Percentiles rank a stretch among this genome's conserved stretches.
Evolutionary conservation across 2,113 vertebrate genomes (phyloP).

Genomic region (Sinosuthora webbiana): DNA sequence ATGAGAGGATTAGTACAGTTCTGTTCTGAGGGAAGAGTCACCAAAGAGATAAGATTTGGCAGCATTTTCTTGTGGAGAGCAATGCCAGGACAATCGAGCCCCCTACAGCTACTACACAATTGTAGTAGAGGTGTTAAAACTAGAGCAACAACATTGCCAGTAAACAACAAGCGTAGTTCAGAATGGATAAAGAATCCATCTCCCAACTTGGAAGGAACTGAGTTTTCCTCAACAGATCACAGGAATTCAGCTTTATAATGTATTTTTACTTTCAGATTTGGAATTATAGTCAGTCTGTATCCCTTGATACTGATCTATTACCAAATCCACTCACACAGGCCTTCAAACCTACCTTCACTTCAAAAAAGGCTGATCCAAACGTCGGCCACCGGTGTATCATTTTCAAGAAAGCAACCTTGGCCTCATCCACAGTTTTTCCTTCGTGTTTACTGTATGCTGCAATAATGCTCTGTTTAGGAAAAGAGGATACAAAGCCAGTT

Average conservation of each 20-base stretch:
- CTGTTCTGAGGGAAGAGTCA: not conserved
- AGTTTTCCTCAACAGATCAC: not conserved
- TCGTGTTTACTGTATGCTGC: slow-evolving; percentile 79
- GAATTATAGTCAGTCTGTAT: not conserved
- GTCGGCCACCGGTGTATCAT: slow-evolving; percentile 86
- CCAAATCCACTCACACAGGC: not conserved
- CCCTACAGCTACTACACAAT: not conserved
- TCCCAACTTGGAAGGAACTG: not conserved
- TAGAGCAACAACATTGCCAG: not conserved
- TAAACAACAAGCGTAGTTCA: not conserved
- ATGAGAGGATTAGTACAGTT: not conserved
- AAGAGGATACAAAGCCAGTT: not conserved
- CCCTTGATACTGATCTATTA: not conserved
- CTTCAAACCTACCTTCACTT: slow-evolving; percentile 87
- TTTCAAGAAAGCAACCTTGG: slow-evolving; percentile 88
- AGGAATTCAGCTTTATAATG: not conserved
- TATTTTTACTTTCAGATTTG: not conserved
- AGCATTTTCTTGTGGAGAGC: not conserved
- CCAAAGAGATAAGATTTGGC: not conserved
- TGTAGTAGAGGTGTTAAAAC: not conserved
- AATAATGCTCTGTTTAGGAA: slow-evolving; percentile 70
- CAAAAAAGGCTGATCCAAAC: slow-evolving; percentile 96
- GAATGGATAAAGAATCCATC: not conserved
- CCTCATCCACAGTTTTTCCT: slow-evolving; percentile 81
- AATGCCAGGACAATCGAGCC: not conserved